These are phyloP conservation scores for Vulpes lagopus DNA, from an alignment of 2,113 vertebrate genomes.

Conservation along the genomic window DNA sequence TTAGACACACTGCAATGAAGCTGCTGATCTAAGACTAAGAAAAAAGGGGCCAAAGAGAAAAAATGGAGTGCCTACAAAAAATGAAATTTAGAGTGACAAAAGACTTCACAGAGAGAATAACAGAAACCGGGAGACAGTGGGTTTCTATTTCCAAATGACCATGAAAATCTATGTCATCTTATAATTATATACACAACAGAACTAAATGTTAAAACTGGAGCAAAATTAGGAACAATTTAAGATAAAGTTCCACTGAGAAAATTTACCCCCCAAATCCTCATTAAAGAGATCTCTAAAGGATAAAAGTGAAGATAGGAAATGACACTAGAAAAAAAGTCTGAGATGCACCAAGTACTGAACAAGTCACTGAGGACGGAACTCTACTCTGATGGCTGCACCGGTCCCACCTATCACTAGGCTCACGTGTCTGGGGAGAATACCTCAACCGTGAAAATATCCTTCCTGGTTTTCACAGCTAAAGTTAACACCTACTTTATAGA, in stretches of 20 bases:
- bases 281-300: not conserved
- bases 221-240: constrained; percentile 10
- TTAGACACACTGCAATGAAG: not conserved
- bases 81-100: not conserved
- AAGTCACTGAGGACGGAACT: not conserved
- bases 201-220: not conserved
- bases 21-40: not conserved
- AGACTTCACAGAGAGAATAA: not conserved
- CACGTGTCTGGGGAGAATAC: not conserved
- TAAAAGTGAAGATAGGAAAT: not conserved
- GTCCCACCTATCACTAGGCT: not conserved
- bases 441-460: not conserved
- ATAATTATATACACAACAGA: not conserved
- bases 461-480: not conserved
- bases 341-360: not conserved
- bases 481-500: not conserved
- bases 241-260: not conserved
- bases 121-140: not conserved
- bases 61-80: not conserved
- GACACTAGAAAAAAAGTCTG: not conserved
- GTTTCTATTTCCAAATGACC: not conserved
- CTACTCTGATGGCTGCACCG: not conserved
- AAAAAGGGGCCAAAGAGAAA: not conserved
- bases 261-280: not conserved
- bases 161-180: not conserved